These are phyloP conservation scores for Cremastinae sp. DNA, from an alignment of 2,888 invertebrate genomes.

Conservation along the genomic window DNA sequence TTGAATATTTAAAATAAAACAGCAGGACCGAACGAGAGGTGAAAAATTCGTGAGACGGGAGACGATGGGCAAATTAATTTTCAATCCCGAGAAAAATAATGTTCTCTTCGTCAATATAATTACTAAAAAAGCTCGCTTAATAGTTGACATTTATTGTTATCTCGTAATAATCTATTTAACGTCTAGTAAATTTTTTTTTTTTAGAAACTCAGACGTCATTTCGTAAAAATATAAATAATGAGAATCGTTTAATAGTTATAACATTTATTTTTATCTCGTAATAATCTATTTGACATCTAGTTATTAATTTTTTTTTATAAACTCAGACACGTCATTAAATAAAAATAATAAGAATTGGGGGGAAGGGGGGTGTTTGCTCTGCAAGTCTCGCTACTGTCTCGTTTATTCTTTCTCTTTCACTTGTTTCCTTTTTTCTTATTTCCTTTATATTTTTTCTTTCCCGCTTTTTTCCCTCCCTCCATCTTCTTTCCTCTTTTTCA, in stretches of 20 bases:
- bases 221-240: too few relatives aligned
- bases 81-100: neutral
- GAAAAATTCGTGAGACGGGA: slow-evolving; percentile 25
- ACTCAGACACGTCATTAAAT: neutral
- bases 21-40: neutral
- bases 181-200: too few relatives aligned
- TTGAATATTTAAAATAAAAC: slow-evolving; percentile 45
- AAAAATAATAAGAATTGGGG: neutral
- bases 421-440: neutral
- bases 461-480: neutral
- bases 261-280: too few relatives aligned
- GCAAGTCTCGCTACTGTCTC: neutral
- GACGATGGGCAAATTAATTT: neutral
- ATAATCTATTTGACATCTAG: too few relatives aligned
- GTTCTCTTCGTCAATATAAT: neutral
- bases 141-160: too few relatives aligned
- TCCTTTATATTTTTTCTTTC: neutral
- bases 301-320: too few relatives aligned
- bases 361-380: neutral
- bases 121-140: too few relatives aligned
- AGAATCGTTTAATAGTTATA: too few relatives aligned
- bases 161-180: too few relatives aligned
- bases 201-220: too few relatives aligned
- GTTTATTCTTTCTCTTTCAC: neutral
- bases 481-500: slow-evolving; percentile 18